These are phyloP conservation scores for Cichladusa arquata DNA, from an alignment of 2,113 vertebrate species.

Conservation along the genomic window DNA sequence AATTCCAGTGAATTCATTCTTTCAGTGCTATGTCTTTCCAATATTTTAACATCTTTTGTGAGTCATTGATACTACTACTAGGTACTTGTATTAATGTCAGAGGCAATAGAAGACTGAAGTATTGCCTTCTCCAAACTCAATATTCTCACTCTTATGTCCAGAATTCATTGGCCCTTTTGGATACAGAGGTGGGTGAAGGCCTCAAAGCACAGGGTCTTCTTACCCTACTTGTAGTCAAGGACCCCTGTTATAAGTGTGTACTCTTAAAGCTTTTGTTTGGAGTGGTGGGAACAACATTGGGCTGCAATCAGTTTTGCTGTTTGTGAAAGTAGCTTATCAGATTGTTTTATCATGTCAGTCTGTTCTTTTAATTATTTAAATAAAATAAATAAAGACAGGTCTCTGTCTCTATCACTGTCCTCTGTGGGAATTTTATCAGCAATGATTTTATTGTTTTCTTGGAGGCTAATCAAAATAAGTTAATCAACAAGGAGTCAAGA, in stretches of 20 bases:
- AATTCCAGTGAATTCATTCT: not conserved
- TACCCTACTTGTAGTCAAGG: not conserved
- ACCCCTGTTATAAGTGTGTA: accelerated
- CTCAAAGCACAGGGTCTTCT: not conserved
- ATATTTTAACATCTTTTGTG: not conserved
- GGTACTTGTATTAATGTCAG: not conserved
- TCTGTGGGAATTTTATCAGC: not conserved
- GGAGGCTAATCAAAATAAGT: not conserved
- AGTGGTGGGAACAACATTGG: not conserved
- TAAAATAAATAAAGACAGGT: not conserved
- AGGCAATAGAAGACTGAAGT: not conserved
- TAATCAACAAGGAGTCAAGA: not conserved
- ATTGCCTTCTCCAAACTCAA: not conserved
- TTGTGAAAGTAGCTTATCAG: not conserved
- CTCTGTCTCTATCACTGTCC: not conserved
- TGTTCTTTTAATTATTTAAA: not conserved
- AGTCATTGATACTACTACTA: not conserved
- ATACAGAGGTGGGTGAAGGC: not conserved
- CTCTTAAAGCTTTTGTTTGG: not conserved
- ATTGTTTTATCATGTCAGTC: not conserved
- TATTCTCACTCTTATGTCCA: not conserved
- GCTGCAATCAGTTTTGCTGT: not conserved
- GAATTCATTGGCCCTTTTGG: not conserved
- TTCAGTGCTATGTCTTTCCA: not conserved
- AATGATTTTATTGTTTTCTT: not conserved